These are phyloP conservation scores for Drosophila tristis DNA, from an alignment of 1,140 invertebrate genomes.

Conservation along the genomic window DNA sequence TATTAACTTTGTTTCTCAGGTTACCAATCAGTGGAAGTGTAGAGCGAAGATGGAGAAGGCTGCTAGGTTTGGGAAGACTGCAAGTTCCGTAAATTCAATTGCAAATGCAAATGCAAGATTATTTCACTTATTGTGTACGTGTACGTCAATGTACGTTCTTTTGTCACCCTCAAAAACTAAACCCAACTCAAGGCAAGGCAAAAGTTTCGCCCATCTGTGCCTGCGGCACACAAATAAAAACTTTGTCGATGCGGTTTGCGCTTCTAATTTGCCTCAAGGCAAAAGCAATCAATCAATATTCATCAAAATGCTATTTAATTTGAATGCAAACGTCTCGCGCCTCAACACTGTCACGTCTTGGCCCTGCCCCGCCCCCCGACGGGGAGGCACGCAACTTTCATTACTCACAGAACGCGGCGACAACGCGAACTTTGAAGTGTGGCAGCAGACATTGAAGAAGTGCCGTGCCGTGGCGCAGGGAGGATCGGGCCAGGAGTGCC, in stretches of 20 bases:
- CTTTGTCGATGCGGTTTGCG: conserved; percentile 67
- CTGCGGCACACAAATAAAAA: conserved; percentile 45
- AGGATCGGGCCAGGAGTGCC: conserved; percentile 5
- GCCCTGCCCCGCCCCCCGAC: conserved; percentile 8
- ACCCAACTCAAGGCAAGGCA: conserved; percentile 43
- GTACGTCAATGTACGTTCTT: background rate
- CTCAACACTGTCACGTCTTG: conserved; percentile 40
- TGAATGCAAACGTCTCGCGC: conserved; percentile 59
- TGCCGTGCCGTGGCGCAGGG: conserved; percentile 20
- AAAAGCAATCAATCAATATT: conserved; percentile 78
- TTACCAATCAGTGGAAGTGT: background rate
- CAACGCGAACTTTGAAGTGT: conserved; percentile 70
- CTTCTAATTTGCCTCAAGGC: conserved; percentile 76
- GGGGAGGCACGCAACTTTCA: conserved; percentile 52
- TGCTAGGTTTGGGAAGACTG: background rate
- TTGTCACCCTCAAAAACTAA: background rate
- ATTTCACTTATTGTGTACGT: background rate
- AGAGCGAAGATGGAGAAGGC: too few relatives aligned
- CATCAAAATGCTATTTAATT: conserved; percentile 78
- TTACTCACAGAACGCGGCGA: conserved; percentile 58
- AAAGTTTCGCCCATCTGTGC: conserved; percentile 42
- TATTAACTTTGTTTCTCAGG: background rate
- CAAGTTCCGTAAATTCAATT: conserved; percentile 15
- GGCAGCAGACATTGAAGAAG: conserved; percentile 31
- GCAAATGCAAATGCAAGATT: conserved; percentile 13